Percentiles rank a stretch among this genome's conserved stretches.
Evolutionary conservation across 2,797 vertebrate genomes (phyloP).

Genomic region (Sphenodon punctatus): DNA sequence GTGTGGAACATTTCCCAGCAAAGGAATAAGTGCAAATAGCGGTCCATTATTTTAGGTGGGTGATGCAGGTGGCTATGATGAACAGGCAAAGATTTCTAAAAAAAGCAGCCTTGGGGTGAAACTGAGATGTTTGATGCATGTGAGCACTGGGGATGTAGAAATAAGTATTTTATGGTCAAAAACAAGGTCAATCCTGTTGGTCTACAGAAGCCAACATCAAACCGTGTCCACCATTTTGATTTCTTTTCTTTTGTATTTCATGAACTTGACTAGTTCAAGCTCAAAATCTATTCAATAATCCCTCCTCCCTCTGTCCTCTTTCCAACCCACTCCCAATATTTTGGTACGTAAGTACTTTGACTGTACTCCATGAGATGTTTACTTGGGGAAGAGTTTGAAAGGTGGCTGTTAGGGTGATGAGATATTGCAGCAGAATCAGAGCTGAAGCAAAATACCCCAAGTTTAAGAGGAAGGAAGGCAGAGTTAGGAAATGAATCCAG

Average conservation of each 20-base stretch:
- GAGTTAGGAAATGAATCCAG: neutral
- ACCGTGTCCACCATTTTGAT: no score
- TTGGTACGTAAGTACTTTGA: no score
- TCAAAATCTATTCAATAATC: neutral
- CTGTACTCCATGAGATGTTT: no score
- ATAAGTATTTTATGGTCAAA: neutral
- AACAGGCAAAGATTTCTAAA: neutral
- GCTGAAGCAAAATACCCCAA: neutral
- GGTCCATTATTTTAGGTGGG: neutral
- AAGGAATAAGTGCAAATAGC: neutral
- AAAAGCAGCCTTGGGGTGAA: neutral
- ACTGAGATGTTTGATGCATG: no score
- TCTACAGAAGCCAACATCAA: no score
- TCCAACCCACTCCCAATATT: no score
- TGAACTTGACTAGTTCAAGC: neutral
- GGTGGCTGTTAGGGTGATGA: rapidly evolving
- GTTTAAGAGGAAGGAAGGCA: neutral
- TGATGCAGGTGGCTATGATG: neutral
- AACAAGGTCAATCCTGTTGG: neutral
- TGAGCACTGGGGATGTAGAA: no score
- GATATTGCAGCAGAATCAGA: neutral
- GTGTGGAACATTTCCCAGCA: neutral
- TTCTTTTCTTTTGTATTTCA: neutral
- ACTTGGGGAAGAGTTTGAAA: no score
- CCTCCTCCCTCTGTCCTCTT: no score